Base-by-base conservation (phyloP, 2,797 vertebrate species). In the Malacoctenus gilli region DNA sequence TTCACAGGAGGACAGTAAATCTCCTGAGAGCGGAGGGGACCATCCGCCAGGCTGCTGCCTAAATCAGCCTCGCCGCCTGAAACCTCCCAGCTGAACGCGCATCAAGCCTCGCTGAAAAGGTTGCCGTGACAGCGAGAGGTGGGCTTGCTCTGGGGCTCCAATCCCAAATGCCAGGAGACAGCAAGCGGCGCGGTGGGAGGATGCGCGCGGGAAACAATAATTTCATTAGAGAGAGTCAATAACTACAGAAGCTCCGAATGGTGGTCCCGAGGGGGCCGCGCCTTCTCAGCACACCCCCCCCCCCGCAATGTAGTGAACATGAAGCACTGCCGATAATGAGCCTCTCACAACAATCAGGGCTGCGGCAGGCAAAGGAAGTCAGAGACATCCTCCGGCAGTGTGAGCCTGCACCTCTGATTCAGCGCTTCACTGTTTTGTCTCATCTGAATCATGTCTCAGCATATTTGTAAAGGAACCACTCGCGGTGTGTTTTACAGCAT, bases 1-100 rank as follows among this genome's bases (percentile, higher is more conserved):
- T 84, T 83, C 66, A 86, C 70, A 44, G 14, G 50, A 75, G 70
- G 48, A 56, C 41, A 41, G 51, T 67, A 70, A 67, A 68, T 84
- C 71, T 64, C 59, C 53, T 0, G 15, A 62, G 62, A 46, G 40
- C 12, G 2, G n/a, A 30, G 13, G n/a, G 25, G 3, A 19, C 62
- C 47, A 20, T 68, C 52, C 52, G 35, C 12, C 42, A 67, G 49
- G 52, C 54, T 6, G 10, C 42, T 21, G 57, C 44, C 31, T 36
- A 46, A 53, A 79, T 62, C 43, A 48, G 6, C 13, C 30, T 38
- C 8, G 67, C 20, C n/a, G 56, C 51, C 42, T 56, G 64, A 73
- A 67, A 54, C 43, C 4, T 30, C 23, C 40, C 21, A 8, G 15
- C 44, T 16, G 3, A 54, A 31, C 2, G 25, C 35, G 8, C 38